These are phyloP conservation scores for Ptilorrhoa leucosticta DNA, from an alignment of 2,113 vertebrate species.

Conservation along the genomic window DNA sequence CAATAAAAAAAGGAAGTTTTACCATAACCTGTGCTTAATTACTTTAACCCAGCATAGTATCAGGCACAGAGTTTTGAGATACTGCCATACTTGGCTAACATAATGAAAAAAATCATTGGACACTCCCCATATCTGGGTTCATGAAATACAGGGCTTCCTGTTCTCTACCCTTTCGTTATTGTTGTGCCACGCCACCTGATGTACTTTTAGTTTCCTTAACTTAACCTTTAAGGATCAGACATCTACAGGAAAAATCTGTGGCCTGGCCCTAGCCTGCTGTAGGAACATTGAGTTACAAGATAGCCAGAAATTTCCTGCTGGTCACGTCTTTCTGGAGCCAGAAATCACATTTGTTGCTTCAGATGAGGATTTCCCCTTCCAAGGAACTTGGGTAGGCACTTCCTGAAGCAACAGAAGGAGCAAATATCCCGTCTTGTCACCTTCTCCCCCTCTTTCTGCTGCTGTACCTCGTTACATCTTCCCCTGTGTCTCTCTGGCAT, in stretches of 20 bases:
- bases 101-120: neutral
- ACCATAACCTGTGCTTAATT: neutral
- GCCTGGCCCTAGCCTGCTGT: neutral
- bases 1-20: constrained; percentile 46
- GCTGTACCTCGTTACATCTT: accelerated
- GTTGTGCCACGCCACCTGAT: neutral
- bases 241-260: neutral
- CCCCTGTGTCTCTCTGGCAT: accelerated
- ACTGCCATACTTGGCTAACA: neutral
- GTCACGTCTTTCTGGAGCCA: neutral
- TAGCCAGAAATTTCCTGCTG: neutral
- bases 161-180: accelerated
- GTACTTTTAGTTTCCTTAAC: neutral
- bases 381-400: neutral
- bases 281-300: neutral
- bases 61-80: neutral
- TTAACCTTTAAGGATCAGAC: neutral
- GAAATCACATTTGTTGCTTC: neutral
- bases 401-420: neutral
- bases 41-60: neutral
- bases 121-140: accelerated
- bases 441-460: neutral
- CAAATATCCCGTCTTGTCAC: too few species aligned
- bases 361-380: neutral
- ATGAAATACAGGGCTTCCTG: neutral